Base-by-base conservation (phyloP, 2,113 vertebrate species). In the Tenrec ecaudatus region DNA sequence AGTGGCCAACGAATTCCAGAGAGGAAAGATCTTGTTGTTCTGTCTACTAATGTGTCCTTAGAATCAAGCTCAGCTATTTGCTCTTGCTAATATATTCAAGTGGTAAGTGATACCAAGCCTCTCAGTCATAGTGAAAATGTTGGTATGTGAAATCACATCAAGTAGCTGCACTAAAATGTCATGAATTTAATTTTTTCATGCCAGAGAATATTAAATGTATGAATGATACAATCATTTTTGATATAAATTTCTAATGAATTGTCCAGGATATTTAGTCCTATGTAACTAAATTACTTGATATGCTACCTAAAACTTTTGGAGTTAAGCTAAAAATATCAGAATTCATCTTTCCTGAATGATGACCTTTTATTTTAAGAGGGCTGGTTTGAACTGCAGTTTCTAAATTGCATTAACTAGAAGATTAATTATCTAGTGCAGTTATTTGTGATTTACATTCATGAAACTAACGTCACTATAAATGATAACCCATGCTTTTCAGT, bases 401-500 rank as follows among this genome's bases (percentile, higher is more conserved):
- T 77, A 69, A 90, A 29, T 73, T 75, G 5, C 75, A 23, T 71
- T 80, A 92, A 22, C 86, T 36, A 43, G 6, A 43, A 66, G 58
- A 82, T 79, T 76, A 89, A 16, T 53, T 53, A 73, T 71, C 9
- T 64, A 53, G 19, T 22, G 3, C 29, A n/a, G 25, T 8, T 86
- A 58, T 82, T 93, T 92, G n/a, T 92, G 84, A 68, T 81, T 81
- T 93, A 94, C 94, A 64, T 57, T 15, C 38, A 3, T 43, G 22
- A 62, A 82, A 57, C 27, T 71, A 23, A 80, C 33, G 64, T 82
- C 38, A 31, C 8, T 47, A 88, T 89, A 0, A 14, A 86, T 7
- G 23, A 57, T 22, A 90, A 73, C 29, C 82, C 29, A 87, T 88
- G 80, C 73, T 92, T 91, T 94, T 95, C 84, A 91, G 27, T 66